Evolutionary conservation across 2,113 vertebrate genomes (phyloP), one percentile per base, ranked within the genome.

Genomic region (Aptenodytes patagonicus): DNA sequence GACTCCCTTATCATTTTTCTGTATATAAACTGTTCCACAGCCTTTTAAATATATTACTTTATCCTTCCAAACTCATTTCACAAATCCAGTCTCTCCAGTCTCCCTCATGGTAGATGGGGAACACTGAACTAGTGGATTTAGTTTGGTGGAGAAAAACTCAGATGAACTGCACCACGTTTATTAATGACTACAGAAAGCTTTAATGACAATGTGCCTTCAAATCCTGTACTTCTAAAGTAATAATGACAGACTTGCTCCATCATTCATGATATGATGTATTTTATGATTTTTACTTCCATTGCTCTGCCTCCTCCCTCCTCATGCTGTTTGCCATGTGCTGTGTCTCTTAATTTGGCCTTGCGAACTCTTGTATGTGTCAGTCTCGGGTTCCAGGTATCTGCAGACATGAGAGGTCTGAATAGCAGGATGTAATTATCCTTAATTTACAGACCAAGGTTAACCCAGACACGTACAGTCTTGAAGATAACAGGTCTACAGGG

Each of bases 391-490:
- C 64, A 77, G 25, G 24, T 81, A 73, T 38, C 58, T 80, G 26
- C 40, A 86, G 68, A 86, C 16, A 28, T 32, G 26, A 69, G 60
- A 90, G 7, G 8, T 54, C 60, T 87, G 72, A 92, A 83, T 60
- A 92, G 31, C 49, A 90, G 70, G 71, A 89, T 42, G 42, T 83
- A 86, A 92, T 90, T 92, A 88, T 72, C 51, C 51, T 89, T 95
- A 87, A 96, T 94, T 94, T 90, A 71, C 18, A 94, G 69, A 83
- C 58, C 58, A 92, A 62, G 60, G 64, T 90, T 93, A 96, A 73
- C 49, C 7, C 73, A 70, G 21, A 92, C 54, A 21, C 36, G 40
- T 87, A 55, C 18, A 87, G 17, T 88, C 32, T 77, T 91, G 51
- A 83, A 75, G 31, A 46, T 70, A 83, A 85, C 38, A 80, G 36